phyloP scores from a whole-genome alignment of 64 coral and sea anemone species.

The Dendrophyllia cribrosa region DNA sequence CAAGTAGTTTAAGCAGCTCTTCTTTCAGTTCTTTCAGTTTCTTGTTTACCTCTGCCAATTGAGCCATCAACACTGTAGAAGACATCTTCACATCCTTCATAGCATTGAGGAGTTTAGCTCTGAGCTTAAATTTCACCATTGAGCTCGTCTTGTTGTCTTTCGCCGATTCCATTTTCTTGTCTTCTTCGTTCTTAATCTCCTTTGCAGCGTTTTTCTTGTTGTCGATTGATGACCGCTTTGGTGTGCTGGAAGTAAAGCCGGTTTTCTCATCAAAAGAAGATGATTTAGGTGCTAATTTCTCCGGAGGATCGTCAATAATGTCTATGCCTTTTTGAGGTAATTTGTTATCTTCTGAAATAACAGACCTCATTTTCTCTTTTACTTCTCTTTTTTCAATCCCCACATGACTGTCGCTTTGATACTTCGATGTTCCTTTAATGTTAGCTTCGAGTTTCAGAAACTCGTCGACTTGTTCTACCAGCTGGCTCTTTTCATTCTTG shows the following conservation, averaged over 20 bases:
- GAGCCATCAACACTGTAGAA: background rate
- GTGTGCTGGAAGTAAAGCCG: background rate
- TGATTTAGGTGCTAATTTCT: background rate
- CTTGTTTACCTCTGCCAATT: conserved; percentile 15
- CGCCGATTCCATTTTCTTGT: no score
- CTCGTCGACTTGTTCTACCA: background rate
- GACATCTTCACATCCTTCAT: conserved; percentile 3
- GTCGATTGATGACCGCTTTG: background rate
- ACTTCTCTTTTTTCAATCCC: background rate
- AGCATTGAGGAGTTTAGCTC: background rate
- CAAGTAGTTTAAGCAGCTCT: background rate
- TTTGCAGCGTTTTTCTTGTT: background rate
- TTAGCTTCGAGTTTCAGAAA: conserved; percentile 12
- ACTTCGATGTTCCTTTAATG: background rate
- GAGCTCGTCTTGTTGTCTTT: background rate
- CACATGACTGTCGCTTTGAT: background rate
- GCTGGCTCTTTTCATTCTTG: background rate
- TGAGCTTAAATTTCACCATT: background rate
- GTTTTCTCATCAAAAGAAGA: background rate
- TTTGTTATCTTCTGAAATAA: background rate
- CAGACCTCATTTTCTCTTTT: background rate
- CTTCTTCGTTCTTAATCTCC: no score
- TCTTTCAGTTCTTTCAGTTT: background rate
- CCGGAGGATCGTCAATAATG: background rate
- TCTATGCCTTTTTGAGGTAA: background rate